Evolutionary conservation across 2,797 vertebrate species (phyloP).

Genomic region (Xenentodon cancila): DNA sequence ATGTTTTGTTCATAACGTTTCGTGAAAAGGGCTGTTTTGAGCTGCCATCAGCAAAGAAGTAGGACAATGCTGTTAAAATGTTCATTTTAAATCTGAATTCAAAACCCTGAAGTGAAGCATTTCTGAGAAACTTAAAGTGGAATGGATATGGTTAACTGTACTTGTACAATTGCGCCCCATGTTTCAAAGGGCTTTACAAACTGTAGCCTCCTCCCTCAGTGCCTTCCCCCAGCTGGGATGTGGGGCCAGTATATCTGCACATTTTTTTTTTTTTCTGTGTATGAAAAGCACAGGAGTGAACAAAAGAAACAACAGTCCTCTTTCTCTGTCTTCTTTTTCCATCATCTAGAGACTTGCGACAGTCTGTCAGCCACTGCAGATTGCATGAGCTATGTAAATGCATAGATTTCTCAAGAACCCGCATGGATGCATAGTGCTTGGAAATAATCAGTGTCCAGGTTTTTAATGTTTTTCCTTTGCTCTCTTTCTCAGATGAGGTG

Average conservation of each 20-base stretch:
- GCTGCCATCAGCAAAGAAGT: constrained; percentile 73
- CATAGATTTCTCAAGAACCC: constrained; percentile 51
- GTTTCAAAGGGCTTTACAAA: constrained; percentile 54
- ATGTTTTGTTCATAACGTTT: constrained; percentile 27
- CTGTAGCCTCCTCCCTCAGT: constrained; percentile 29
- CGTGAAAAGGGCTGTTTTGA: constrained; percentile 47
- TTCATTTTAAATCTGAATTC: constrained; percentile 87
- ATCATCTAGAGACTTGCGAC: constrained; percentile 37
- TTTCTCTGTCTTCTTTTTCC: constrained; percentile 45
- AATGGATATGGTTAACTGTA: constrained; percentile 47
- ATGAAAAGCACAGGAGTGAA: constrained; percentile 48
- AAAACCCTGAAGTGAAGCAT: constrained; percentile 90
- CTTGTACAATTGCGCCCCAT: constrained; percentile 52
- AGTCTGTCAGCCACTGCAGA: constrained; percentile 42
- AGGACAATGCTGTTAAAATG: constrained; percentile 87
- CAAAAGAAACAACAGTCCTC: constrained; percentile 46
- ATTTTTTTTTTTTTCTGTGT: constrained; percentile 30
- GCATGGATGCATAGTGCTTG: constrained; percentile 23
- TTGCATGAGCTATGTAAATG: constrained; percentile 59
- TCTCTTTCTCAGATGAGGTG: constrained; percentile 83
- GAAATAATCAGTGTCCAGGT: constrained; percentile 64
- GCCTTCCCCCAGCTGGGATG: constrained; percentile 46
- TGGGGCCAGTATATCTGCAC: constrained; percentile 27
- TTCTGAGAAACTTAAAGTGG: constrained; percentile 86
- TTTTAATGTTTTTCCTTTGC: constrained; percentile 69